Conservation (phyloP, 2,888 invertebrate genomes). For the Ochropacha duplaris region DNA sequence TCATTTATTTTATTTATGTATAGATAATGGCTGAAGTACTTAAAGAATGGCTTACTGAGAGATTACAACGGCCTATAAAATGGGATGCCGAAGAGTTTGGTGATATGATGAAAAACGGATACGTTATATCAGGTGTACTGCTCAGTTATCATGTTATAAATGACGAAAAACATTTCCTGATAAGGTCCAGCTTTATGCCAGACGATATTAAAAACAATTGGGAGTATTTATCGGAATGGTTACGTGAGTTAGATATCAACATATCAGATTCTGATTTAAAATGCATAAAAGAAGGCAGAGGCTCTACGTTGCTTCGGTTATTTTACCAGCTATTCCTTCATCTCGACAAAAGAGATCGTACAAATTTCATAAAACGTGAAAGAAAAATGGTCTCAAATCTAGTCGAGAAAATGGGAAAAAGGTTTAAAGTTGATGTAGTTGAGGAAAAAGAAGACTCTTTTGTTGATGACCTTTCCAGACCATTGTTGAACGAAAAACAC, state of each 20-base stretch:
- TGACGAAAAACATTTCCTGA: constrained; percentile 76
- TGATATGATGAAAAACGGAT: constrained; percentile 81
- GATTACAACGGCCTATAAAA: constrained; percentile 79
- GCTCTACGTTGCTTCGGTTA: constrained; percentile 77
- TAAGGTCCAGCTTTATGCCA: constrained; percentile 60
- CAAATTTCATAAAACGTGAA: constrained; percentile 79
- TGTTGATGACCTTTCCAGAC: constrained; percentile 68
- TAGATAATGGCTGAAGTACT: constrained; percentile 82
- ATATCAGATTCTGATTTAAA: constrained; percentile 68
- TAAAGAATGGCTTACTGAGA: constrained; percentile 83
- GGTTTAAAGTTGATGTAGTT: constrained; percentile 63
- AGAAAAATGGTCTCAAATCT: constrained; percentile 65
- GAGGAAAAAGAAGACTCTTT: constrained; percentile 54
- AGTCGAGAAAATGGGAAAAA: constrained; percentile 62
- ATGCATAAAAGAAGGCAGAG: constrained; percentile 75
- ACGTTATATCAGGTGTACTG: constrained; percentile 80
- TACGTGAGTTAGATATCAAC: constrained; percentile 73
- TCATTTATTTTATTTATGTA: neutral
- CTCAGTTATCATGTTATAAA: constrained; percentile 83
- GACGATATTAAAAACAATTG: constrained; percentile 79
- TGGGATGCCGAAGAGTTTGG: constrained; percentile 82
- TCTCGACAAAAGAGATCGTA: constrained; percentile 82
- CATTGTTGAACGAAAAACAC: constrained; percentile 71
- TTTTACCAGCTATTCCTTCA: constrained; percentile 85
- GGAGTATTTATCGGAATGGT: constrained; percentile 77